Evolutionary conservation across 1,140 invertebrate genomes (phyloP).

Genomic region (Orius insidiosus): DNA sequence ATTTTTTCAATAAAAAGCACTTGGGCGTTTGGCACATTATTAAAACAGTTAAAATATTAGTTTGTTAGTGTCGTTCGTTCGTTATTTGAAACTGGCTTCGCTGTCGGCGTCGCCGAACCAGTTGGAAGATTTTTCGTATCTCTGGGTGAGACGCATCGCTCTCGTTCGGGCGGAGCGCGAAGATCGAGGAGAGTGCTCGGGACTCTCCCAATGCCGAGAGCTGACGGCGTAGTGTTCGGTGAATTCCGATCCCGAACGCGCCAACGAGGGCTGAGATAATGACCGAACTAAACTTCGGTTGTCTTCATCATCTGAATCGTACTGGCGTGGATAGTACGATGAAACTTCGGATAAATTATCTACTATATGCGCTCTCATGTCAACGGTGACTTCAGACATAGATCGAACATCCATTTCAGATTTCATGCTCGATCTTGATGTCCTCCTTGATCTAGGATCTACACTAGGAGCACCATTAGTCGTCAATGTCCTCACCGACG

Average conservation of each 20-base stretch:
- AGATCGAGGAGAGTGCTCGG: conserved; percentile 21
- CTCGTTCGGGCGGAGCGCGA: conserved; percentile 11
- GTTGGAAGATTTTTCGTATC: conserved; percentile 11
- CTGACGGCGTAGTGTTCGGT: conserved; percentile 53
- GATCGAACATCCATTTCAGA: conserved; percentile 41
- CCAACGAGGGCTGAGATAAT: conserved; percentile 60
- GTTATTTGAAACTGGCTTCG: conserved; percentile 19
- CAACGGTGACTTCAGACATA: conserved; percentile 79
- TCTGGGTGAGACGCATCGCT: conserved; percentile 8
- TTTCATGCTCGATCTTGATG: conserved; percentile 33
- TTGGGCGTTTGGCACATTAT: conserved; percentile 8
- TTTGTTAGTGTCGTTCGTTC: conserved; percentile 9
- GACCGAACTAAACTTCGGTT: conserved; percentile 44
- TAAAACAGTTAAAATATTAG: conserved; percentile 5
- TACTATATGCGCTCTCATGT: conserved; percentile 47
- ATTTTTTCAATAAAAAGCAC: conserved; percentile 8
- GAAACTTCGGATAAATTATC: conserved; percentile 31
- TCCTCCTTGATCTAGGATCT: conserved; percentile 27
- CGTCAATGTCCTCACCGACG: conserved; percentile 43
- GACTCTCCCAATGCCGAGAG: conserved; percentile 21
- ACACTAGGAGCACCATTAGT: conserved; percentile 27
- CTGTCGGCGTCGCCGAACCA: conserved; percentile 20
- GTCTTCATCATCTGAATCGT: conserved; percentile 37
- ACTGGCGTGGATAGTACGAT: conserved; percentile 30
- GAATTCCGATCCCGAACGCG: conserved; percentile 67